A percentile compares a stretch with the other conserved stretches of the same genome.
phyloP scores from a whole-genome alignment of 2,888 invertebrate genomes.

The Tridacna crocea region DNA sequence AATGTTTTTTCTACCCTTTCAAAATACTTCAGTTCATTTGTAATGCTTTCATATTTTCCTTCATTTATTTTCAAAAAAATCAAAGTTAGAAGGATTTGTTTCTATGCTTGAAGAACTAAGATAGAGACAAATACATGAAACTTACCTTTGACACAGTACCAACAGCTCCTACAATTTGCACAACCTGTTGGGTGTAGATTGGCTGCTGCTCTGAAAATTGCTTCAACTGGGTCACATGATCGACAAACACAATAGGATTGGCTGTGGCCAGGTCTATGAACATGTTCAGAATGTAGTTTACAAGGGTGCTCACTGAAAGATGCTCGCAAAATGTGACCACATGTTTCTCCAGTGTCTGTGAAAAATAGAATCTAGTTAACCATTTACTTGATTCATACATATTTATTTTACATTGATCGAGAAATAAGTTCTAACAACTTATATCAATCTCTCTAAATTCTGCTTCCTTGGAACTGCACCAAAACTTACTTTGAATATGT shows the following conservation, averaged over 20 bases:
- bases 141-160: constrained; percentile 83
- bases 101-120: not conserved
- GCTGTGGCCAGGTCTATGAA: constrained; percentile 90
- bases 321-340: constrained; percentile 93
- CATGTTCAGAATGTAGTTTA: constrained; percentile 89
- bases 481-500: too few relatives aligned
- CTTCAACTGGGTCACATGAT: constrained; percentile 89
- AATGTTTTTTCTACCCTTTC: too few relatives aligned
- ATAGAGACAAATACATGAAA: not conserved
- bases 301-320: constrained; percentile 87
- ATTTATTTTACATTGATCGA: too few relatives aligned
- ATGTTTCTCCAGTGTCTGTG: constrained; percentile 91
- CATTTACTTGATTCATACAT: too few relatives aligned
- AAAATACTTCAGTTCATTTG: too few relatives aligned
- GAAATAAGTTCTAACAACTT: too few relatives aligned
- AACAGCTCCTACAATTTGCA: constrained; percentile 83
- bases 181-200: constrained; percentile 77
- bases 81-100: not conserved
- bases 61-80: too few relatives aligned
- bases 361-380: constrained; percentile 28
- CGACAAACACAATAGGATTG: constrained; percentile 89
- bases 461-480: too few relatives aligned
- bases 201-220: constrained; percentile 84
- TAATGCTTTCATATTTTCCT: too few relatives aligned
- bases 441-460: too few relatives aligned